Base-by-base conservation (phyloP, 2,797 vertebrate genomes). In the Sebastes variabilis region DNA sequence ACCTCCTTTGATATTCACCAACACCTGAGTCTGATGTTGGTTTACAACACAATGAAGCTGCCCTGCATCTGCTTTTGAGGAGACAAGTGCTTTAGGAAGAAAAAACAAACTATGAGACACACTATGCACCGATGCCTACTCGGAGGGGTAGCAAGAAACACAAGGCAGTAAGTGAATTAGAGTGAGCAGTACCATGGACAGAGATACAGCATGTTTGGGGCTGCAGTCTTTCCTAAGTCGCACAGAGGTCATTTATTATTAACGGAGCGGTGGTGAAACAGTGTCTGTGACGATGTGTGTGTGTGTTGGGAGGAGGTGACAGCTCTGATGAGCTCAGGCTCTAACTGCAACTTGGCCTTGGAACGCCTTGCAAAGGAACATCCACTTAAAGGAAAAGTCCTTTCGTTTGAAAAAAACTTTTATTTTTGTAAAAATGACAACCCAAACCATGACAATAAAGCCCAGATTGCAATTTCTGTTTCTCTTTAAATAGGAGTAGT, bases 201-300 rank as follows among this genome's bases (percentile, higher is more conserved):
- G 55, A 77, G 66, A 82, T 11, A 58, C 61, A 29, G 77, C 65
- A 59, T 67, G 75, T 81, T 76, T 65, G 59, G 77, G 72, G 55
- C 74, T 66, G 61, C 75, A 73, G 75, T 80, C 91, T 87, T 80
- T 83, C 29, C 86, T 30, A 80, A 83, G 86, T 89, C 89, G 89
- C 87, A 90, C 72, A 84, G 77, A 86, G 88, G 85, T 88, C 71
- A 92, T 94, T 91, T 88, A 93, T 94, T 94, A 95, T 95, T 95
- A 87, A 95, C 72, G 34, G 73, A 74, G 79, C 66, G 54, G 69
- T 75, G 80, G 76, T 81, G 83, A 85, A 86, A 87, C 75, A 66
- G 74, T 79, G 80, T 77, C 42, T 55, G 64, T 18, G 61, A n/a
- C 30, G 34, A 12, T 54, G 12, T 56, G 55, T 56, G 55, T 42